Conservation (phyloP, 2,888 invertebrate genomes). For the Tanypteryx hageni region DNA sequence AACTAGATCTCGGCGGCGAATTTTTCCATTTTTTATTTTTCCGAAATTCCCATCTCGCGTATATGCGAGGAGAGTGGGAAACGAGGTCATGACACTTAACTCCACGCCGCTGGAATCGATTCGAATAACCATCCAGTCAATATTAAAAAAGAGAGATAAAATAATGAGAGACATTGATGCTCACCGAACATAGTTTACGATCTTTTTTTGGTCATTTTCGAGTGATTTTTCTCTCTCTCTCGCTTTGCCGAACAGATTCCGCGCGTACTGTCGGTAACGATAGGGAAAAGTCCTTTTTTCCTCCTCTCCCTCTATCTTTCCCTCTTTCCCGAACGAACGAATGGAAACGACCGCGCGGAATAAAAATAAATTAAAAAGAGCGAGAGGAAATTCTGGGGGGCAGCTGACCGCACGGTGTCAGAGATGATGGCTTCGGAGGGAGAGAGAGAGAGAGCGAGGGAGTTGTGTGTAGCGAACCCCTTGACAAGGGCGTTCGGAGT, state of each 20-base stretch:
- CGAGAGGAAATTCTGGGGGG: neutral
- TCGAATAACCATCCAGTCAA: neutral
- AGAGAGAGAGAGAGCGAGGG: neutral
- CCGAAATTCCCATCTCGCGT: neutral
- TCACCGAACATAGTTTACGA: too few species aligned
- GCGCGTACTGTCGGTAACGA: neutral
- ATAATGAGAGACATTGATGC: too few species aligned
- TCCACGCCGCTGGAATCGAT: neutral
- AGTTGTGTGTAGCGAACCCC: neutral
- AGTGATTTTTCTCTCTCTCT: neutral
- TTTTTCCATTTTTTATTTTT: neutral
- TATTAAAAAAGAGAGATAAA: too few species aligned
- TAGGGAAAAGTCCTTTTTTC: neutral
- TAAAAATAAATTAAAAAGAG: too few species aligned
- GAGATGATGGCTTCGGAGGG: neutral
- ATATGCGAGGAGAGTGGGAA: neutral
- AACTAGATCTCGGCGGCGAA: neutral
- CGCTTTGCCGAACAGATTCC: neutral
- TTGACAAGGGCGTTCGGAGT: neutral
- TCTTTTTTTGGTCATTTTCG: neutral
- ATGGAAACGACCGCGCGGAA: neutral
- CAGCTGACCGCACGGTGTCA: constrained; percentile 42
- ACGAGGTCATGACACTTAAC: neutral
- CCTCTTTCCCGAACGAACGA: neutral
- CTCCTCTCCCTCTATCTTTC: too few species aligned